Evolutionary conservation across 2,888 invertebrate genomes (phyloP).

Genomic region (Muschampia plurimacula): DNA sequence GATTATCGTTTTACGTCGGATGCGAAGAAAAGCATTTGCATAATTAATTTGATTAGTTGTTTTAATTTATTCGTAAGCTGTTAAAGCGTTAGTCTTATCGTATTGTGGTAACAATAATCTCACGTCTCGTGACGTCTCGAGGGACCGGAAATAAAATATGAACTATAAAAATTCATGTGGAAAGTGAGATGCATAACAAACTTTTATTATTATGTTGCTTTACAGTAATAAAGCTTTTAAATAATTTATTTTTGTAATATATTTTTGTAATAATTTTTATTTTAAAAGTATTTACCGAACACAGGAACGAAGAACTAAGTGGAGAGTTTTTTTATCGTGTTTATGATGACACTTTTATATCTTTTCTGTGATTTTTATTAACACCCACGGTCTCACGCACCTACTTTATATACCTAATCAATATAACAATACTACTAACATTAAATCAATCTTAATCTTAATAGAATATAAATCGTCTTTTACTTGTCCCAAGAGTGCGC

Average conservation of each 20-base stretch:
- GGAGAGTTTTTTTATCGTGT: background rate
- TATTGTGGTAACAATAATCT: background rate
- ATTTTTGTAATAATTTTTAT: background rate
- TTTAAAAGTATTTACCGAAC: no score
- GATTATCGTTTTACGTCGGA: slow-evolving; percentile 3
- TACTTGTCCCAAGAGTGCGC: slow-evolving; percentile 8
- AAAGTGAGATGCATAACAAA: background rate
- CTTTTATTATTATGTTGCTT: background rate
- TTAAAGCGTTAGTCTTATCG: background rate
- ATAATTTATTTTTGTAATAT: no score
- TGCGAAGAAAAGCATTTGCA: slow-evolving; percentile 13
- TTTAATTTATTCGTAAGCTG: slow-evolving; percentile 3
- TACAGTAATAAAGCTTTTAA: background rate
- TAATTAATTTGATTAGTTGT: slow-evolving; percentile 21
- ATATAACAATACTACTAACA: background rate
- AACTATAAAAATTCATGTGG: background rate
- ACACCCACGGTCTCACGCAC: no score
- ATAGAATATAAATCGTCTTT: slow-evolving; percentile 13
- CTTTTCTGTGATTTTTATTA: no score
- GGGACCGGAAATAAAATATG: slow-evolving; percentile 13
- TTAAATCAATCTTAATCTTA: slow-evolving; percentile 1
- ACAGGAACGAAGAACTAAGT: no score
- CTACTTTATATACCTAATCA: background rate
- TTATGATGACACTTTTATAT: no score
- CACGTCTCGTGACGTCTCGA: slow-evolving; percentile 2